Evolutionary conservation across 2,113 vertebrate genomes (phyloP), one percentile per base, ranked within the genome.

Genomic region (Pteropus alecto): DNA sequence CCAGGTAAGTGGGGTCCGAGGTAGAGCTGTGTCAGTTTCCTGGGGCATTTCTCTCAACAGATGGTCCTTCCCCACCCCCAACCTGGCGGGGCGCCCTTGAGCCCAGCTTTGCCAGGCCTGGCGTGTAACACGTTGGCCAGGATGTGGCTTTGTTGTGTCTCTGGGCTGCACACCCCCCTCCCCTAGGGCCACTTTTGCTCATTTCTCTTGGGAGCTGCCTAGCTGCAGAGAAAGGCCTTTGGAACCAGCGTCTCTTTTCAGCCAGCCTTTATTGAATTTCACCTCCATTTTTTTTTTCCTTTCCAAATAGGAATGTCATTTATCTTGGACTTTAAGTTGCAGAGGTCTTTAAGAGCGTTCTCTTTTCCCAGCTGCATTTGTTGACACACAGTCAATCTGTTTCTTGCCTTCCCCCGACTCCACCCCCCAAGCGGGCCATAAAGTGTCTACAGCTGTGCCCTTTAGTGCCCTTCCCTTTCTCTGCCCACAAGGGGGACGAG

Each of bases 391-490:
- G 99, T 99, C 99, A 99, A 99, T 99, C 99, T 99, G 99, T 90
- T 98, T 97, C 98, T 98, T 98, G 98, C 98, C 98, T 98, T 97
- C 96, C 85, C 98, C 97, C 97, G 96, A 77, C 14, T 0, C 48
- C 41, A 1, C 85, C 28, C 96, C 98, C 97, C 97, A 91, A 95
- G 98, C 97, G 98, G 98, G 99, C 99, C 98, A 98, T 99, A 99
- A 99, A 99, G 99, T 99, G 99, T 99, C 99, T 98, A 99, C 99
- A 99, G 99, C 99, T 99, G 99, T 99, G 99, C 98, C 98, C 99
- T 99, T 99, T 99, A 99, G 99, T 99, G 99, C 98, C 99, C 99
- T 99, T 99, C 99, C 98, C 98, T 99, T 98, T 98, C 98, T 98
- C 79, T 97, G 97, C 97, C 98, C 93, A 95, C 97, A 94, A 98